A percentile compares a stretch with the other conserved stretches of the same genome.
phyloP scores from a whole-genome alignment of 2,888 invertebrate species.

The Cheilosia vernalis region DNA sequence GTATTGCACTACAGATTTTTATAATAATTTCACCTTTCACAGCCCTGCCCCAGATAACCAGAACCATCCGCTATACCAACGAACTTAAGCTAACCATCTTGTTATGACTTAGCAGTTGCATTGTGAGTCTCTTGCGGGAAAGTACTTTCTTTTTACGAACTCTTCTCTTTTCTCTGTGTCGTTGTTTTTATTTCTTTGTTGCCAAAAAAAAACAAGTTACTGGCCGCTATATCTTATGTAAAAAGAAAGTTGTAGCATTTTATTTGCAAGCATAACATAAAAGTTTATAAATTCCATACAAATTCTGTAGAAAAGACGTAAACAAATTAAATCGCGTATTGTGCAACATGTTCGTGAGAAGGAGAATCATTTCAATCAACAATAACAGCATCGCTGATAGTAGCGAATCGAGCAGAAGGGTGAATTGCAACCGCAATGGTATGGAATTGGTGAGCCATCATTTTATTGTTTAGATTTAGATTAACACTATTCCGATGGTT shows the following conservation, averaged over 20 bases:
- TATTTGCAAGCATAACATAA: constrained; percentile 18
- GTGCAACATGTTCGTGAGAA: constrained; percentile 55
- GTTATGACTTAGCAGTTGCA: constrained; percentile 60
- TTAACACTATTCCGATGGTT: neutral
- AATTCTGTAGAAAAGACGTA: neutral
- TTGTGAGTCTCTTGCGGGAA: constrained; percentile 46
- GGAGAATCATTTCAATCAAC: constrained; percentile 62
- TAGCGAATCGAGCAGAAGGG: constrained; percentile 12
- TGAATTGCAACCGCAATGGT: constrained; percentile 9
- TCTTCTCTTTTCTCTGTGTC: constrained; percentile 21
- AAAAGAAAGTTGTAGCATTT: constrained; percentile 59
- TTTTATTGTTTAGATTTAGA: neutral
- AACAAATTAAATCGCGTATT: constrained; percentile 6
- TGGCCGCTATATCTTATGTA: constrained; percentile 21
- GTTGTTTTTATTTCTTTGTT: constrained; percentile 28
- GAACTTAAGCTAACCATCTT: constrained; percentile 8
- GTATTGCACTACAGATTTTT: constrained; percentile 7
- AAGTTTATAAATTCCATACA: neutral
- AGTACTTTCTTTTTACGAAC: constrained; percentile 66
- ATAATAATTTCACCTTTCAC: constrained; percentile 50
- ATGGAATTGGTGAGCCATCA: constrained; percentile 44
- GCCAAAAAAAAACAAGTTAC: constrained; percentile 42
- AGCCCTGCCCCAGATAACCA: constrained; percentile 28
- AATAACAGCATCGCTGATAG: constrained; percentile 50
- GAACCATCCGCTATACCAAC: neutral